Base-by-base conservation (phyloP, 2,797 vertebrate species). In the Buphagus erythrorhynchus region DNA sequence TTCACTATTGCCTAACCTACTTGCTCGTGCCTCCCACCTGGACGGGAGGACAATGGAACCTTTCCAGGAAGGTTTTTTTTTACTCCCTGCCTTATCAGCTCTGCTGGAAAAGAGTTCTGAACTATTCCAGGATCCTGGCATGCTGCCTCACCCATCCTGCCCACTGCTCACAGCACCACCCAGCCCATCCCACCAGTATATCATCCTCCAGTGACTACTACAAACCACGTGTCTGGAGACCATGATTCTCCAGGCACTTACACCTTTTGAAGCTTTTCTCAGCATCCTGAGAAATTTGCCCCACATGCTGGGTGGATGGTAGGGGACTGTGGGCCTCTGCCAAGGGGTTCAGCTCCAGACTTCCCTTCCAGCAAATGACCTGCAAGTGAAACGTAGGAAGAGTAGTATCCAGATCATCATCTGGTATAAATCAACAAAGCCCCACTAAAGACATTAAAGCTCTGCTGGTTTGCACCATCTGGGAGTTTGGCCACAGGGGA, bases 351-450 rank as follows among this genome's bases (percentile, higher is more conserved):
- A 69, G n/a, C 66, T 90, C 76, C 62, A 90, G 51, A 40, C 66
- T 91, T 75, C 46, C 52, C 58, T 89, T 90, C 76, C 88, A 93
- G 43, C 5, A 62, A 88, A 51, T 88, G 63, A 95, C 89, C 78
- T 86, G 72, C 52, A 55, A 94, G 69, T 81, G 79, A 96, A 91
- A 94, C 46, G 29, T 54, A 62, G 80, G 66, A 95, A 88, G 91
- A 94, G 66, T 75, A 93, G 69, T 66, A 76, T 86, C 69, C 45
- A 90, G 66, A 86, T 90, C 85, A 78, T 95, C 87, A 96, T 96
- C 89, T 94, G 91, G 76, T 93, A 75, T 86, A 95, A 93, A 96
- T 93, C 87, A 95, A 49, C 85, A 91, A 94, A 95, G 63, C 79
- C 28, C 55, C 45, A 54, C 71, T 93, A 87, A 96, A 92, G 92